phyloP scores from a whole-genome alignment of 2,113 vertebrate genomes.

The Caranx ignobilis region DNA sequence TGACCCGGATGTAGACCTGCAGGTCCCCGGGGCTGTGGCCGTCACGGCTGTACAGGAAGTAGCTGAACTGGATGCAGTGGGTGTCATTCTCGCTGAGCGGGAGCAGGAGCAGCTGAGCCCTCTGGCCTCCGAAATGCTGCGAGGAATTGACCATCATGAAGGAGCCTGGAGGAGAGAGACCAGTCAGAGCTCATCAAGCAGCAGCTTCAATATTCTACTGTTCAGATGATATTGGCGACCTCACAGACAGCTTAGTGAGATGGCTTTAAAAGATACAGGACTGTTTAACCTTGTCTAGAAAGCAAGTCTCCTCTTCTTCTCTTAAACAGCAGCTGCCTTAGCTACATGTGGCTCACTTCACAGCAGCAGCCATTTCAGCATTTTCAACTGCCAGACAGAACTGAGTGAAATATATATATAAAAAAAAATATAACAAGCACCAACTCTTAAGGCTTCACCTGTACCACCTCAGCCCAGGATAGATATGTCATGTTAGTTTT shows the following conservation, averaged over 20 bases:
- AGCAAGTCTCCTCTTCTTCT: background rate
- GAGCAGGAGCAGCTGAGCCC: conserved; percentile 90
- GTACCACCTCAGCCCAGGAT: conserved; percentile 42
- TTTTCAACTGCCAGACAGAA: background rate
- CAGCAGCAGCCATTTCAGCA: background rate
- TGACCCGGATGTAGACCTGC: conserved; percentile 90
- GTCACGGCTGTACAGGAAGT: conserved; percentile 93
- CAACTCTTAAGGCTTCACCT: conserved; percentile 39
- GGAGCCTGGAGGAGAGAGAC: conserved; percentile 83
- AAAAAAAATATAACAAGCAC: conserved; percentile 48
- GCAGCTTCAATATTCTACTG: background rate
- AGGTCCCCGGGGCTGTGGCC: conserved; percentile 92
- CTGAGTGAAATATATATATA: conserved; percentile 3
- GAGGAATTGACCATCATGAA: conserved; percentile 96
- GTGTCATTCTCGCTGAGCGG: conserved; percentile 96
- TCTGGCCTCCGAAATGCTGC: conserved; percentile 89
- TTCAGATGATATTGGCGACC: background rate
- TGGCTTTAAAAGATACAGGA: background rate
- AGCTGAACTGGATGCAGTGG: conserved; percentile 98
- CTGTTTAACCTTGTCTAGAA: conserved; percentile 9
- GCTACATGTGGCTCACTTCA: conserved; percentile 3
- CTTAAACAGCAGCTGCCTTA: background rate
- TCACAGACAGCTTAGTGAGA: background rate
- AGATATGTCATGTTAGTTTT: conserved; percentile 66
- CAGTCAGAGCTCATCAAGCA: background rate